Percentiles rank a stretch among this genome's conserved stretches.
phyloP scores from a whole-genome alignment of 2,797 vertebrate species.

The Tragopan temminckii region DNA sequence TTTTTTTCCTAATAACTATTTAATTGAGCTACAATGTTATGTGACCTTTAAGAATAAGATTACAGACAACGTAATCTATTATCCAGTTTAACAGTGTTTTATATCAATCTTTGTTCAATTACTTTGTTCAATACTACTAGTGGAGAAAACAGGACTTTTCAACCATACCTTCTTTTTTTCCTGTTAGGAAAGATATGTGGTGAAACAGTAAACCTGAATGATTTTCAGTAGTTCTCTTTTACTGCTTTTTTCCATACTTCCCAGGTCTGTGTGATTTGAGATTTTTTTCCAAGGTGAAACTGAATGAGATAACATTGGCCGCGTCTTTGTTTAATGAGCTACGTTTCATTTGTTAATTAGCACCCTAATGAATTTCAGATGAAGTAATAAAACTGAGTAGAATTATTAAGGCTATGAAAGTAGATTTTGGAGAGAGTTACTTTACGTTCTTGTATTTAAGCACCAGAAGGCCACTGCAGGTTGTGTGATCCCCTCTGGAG shows the following conservation, averaged over 20 bases:
- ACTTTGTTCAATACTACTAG: neutral
- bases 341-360: constrained; percentile 52
- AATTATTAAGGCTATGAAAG: neutral
- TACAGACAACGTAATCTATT: neutral
- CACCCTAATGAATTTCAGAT: constrained; percentile 18
- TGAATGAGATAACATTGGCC: constrained; percentile 22
- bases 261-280: neutral
- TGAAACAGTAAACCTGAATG: neutral
- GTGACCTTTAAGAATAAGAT: neutral
- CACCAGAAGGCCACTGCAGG: neutral
- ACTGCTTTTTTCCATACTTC: neutral
- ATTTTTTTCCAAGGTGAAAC: constrained; percentile 30
- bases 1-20: neutral
- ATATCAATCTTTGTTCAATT: neutral
- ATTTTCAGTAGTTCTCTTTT: neutral
- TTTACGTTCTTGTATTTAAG: neutral
- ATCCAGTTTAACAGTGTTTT: neutral
- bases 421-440: neutral
- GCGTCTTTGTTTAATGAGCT: constrained; percentile 8
- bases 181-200: neutral
- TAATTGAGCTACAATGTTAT: neutral
- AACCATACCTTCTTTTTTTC: neutral
- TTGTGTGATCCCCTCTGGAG: neutral
- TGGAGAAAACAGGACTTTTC: neutral
- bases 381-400: neutral